Base-by-base conservation (phyloP, 2,888 invertebrate genomes). In the Leptogaster cylindrica region DNA sequence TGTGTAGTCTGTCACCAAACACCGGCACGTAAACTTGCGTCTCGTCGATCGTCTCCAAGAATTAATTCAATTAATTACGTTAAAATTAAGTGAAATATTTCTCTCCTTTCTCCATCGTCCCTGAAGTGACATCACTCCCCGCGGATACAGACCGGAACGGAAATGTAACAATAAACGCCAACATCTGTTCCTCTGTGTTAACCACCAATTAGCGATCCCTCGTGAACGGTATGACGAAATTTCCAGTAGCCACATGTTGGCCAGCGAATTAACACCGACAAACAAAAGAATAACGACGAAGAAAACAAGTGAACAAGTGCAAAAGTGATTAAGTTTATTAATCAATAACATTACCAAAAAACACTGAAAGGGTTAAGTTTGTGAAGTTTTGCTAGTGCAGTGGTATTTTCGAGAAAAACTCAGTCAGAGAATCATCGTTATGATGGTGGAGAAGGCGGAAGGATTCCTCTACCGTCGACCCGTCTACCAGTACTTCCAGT, bases 401-500 rank as follows among this genome's bases (percentile, higher is more conserved):
- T n/a, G n/a, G n/a, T n/a, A n/a, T n/a, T n/a, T n/a, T n/a, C n/a
- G n/a, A n/a, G n/a, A n/a, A n/a, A n/a, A 41, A 18, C 18, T 16
- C 14, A 4, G 10, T 3, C 2, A 14, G 14, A 7, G 12, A 41
- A 3, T 41, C n/a, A 23, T 18, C 14, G 75, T 84, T 83, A 71
- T 71, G 83, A 86, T 82, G 84, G 89, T 89, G 84, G 89, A 90
- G 85, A 86, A 89, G 77, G 89, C 89, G 78, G 90, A 90, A 81
- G 89, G 89, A 77, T 89, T 89, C 82, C 86, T 89, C 81, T 90
- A 89, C 84, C 87, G 89, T 79, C 88, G 89, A 80, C 90, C 90
- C 79, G 89, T 89, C 73, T 90, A 90, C 83, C 85, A 89, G 83
- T 89, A 89, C 79, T 90, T 90, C 84, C 90, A 90, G 84, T 91